These are phyloP conservation scores for Muscidifurax raptorellus DNA, from an alignment of 1,140 invertebrate genomes.

Conservation along the genomic window DNA sequence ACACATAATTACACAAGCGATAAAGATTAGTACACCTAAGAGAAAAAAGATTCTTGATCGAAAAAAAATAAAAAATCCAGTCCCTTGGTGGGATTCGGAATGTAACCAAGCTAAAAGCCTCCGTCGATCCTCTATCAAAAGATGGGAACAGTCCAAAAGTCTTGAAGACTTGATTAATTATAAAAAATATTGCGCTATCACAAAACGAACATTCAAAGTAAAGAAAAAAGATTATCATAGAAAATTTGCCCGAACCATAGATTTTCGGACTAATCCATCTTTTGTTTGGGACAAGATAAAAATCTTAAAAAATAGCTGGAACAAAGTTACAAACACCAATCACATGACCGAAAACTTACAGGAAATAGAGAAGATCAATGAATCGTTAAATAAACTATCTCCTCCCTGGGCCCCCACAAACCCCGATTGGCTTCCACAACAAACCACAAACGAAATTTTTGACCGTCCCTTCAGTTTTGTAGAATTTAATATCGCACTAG, in stretches of 20 bases:
- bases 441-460: background rate
- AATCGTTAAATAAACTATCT: background rate
- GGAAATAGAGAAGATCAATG: background rate
- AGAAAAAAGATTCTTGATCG: background rate
- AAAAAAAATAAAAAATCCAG: background rate
- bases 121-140: background rate
- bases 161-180: background rate
- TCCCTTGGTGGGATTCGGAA: conserved; percentile 21
- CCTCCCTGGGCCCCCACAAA: background rate
- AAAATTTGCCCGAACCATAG: conserved; percentile 18
- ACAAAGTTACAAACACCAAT: background rate
- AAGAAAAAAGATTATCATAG: conserved; percentile 30
- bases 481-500: too few relatives aligned
- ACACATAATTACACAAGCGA: background rate
- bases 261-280: background rate
- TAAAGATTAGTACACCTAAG: background rate
- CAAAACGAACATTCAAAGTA: conserved; percentile 15
- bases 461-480: background rate
- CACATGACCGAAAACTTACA: background rate
- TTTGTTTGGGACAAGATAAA: conserved; percentile 16
- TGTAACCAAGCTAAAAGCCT: background rate
- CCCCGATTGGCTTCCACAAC: background rate
- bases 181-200: conserved; percentile 9
- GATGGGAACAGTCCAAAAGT: background rate
- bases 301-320: conserved; percentile 20